Evolutionary conservation across 2,888 invertebrate genomes (phyloP).

Genomic region (Eupsilia transversa): DNA sequence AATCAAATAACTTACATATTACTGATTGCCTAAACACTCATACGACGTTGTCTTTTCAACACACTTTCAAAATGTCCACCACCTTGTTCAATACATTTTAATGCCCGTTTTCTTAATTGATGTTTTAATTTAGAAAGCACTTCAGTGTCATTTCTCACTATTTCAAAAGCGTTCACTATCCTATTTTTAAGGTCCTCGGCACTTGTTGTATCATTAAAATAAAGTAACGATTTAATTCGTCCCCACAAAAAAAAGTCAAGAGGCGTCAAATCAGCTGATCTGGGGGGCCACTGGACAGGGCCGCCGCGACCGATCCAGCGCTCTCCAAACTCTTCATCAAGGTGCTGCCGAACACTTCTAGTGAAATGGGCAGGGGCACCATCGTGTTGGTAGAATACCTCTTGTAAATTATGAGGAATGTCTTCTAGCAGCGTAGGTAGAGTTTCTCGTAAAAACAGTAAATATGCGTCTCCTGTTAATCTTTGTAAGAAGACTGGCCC

Average conservation of each 20-base stretch:
- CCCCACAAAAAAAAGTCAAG: neutral
- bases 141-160: constrained; percentile 6
- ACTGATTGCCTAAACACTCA: too few relatives aligned
- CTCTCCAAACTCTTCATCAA: constrained; percentile 3
- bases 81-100: neutral
- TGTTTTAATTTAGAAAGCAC: neutral
- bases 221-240: neutral
- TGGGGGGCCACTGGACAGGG: neutral
- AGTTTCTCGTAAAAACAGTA: constrained; percentile 9
- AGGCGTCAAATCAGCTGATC: neutral
- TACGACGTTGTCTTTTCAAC: too few relatives aligned
- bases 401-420: constrained; percentile 5
- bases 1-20: too few relatives aligned
- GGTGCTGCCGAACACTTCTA: constrained; percentile 1
- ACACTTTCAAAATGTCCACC: too few relatives aligned
- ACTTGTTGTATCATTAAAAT: neutral
- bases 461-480: constrained; percentile 13
- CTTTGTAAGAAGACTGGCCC: constrained; percentile 3
- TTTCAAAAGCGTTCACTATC: constrained; percentile 7
- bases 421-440: constrained; percentile 5
- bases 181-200: neutral
- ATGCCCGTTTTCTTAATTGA: neutral
- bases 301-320: neutral
- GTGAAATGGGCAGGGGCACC: constrained; percentile 2
- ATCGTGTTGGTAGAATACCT: constrained; percentile 7